Percentiles rank a stretch among this genome's conserved stretches.
These are phyloP conservation scores for Xyrichtys novacula DNA, from an alignment of 2,797 vertebrate genomes.

Conservation along the genomic window DNA sequence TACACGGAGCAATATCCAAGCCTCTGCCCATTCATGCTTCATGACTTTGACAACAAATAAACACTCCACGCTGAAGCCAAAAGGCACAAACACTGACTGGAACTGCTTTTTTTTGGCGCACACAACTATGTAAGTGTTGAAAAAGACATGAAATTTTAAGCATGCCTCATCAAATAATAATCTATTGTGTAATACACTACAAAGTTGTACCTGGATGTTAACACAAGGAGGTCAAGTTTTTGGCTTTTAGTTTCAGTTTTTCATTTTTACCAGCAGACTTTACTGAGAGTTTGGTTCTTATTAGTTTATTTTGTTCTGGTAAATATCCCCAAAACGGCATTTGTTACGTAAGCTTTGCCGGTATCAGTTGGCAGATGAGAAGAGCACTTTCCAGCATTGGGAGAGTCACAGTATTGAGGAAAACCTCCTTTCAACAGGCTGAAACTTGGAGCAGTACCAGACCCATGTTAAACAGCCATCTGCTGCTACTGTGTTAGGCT, in stretches of 20 bases:
- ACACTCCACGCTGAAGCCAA: neutral
- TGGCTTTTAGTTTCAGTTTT: neutral
- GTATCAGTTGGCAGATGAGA: too few relatives aligned
- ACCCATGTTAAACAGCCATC: too few relatives aligned
- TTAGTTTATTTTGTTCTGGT: neutral
- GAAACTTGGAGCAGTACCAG: too few relatives aligned
- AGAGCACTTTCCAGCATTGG: too few relatives aligned
- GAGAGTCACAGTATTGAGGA: too few relatives aligned
- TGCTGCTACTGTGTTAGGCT: too few relatives aligned
- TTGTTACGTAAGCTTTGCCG: neutral
- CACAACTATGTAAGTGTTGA: neutral
- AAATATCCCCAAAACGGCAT: neutral
- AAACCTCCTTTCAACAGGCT: too few relatives aligned
- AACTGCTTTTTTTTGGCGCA: neutral
- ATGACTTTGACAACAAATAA: neutral
- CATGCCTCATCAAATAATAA: neutral
- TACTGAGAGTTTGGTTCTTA: neutral
- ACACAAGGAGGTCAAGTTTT: neutral
- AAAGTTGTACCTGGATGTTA: neutral
- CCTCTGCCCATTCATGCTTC: neutral
- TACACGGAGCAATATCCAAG: neutral
- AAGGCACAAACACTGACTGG: neutral
- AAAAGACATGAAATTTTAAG: constrained; percentile 10
- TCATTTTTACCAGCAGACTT: neutral
- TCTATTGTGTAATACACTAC: neutral